Base-by-base conservation (phyloP, 2,113 vertebrate genomes). In the Zapornia atra region DNA sequence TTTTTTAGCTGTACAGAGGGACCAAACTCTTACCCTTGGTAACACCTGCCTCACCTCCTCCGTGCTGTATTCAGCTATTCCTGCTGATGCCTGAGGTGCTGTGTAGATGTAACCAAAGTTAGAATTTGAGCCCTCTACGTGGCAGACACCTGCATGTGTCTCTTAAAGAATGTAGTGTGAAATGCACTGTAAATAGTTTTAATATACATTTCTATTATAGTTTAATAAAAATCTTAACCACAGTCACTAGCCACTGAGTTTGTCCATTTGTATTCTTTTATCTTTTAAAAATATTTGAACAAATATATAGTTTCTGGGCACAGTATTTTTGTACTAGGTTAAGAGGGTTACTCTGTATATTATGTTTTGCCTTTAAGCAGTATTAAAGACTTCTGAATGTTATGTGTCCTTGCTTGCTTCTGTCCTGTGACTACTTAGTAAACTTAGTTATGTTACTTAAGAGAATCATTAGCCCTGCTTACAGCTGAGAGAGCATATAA, bases 241-340 rank as follows among this genome's bases (percentile, higher is more conserved):
- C 78, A 79, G 69, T 96, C 97, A 97, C 96, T 95, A 95, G 92
- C 94, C 97, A 98, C 96, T 96, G 91, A 96, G 94, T 90, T 95
- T 96, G 94, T 61, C 96, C 92, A 66, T 97, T 97, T 98, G 95
- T 96, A 98, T 95, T 97, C 94, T 92, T 96, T 92, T 76, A 94
- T 59, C 88, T 98, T 98, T 97, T 94, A 92, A 96, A 96, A 95
- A 95, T 90, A 95, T 93, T 97, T 97, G 95, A 98, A 98, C 83
- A 98, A 96, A 97, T 96, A 96, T 51, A 95, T 97, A 96, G 93
- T 98, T 98, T 98, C 97, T 97, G 95, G 96, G 89, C 97, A 97
- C 97, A 80, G 59, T 98, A 98, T 98, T 98, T 98, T 98, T 98
- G 89, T 98, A 98, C 96, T 96, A 96, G 97, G 66, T 92, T 96